These are phyloP conservation scores for Cheilinus undulatus DNA, from an alignment of 2,113 vertebrate genomes.

Conservation along the genomic window DNA sequence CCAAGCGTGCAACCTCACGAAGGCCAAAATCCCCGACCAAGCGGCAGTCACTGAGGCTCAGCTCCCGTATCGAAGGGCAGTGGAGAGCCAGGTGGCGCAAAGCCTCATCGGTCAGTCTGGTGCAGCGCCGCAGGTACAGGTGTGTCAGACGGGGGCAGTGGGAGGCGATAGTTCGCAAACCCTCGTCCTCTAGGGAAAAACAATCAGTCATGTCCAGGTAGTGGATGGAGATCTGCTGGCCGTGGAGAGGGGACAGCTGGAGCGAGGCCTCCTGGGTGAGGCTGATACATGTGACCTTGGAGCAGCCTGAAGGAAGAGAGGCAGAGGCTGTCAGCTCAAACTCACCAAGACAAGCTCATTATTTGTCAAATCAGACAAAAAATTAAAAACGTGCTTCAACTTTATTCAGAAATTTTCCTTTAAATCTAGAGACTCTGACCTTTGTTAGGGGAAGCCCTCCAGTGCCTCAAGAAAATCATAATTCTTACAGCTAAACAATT, in stretches of 20 bases:
- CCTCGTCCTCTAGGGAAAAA: conserved; percentile 95
- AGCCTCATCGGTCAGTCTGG: conserved; percentile 94
- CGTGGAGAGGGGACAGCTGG: conserved; percentile 92
- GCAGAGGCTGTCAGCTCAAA: not conserved
- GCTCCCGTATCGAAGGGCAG: conserved; percentile 91
- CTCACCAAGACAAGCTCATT: not conserved
- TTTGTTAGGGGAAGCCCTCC: too few species aligned
- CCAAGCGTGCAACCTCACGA: conserved; percentile 95
- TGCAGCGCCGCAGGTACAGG: conserved; percentile 96
- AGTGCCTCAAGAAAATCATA: too few species aligned
- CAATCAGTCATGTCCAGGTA: conserved; percentile 99
- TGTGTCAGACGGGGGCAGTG: conserved; percentile 98
- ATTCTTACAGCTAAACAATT: too few species aligned
- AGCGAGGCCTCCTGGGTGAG: conserved; percentile 93
- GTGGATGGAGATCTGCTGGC: conserved; percentile 97
- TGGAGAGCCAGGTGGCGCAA: conserved; percentile 95
- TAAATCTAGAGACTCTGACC: too few species aligned
- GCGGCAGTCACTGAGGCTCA: conserved; percentile 97
- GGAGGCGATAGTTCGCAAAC: conserved; percentile 94
- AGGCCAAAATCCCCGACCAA: conserved; percentile 95
- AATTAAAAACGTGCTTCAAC: not conserved
- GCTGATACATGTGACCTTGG: conserved; percentile 98
- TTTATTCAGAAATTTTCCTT: too few species aligned
- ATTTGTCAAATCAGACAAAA: too few species aligned
- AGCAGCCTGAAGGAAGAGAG: conserved; percentile 87